Percentiles rank a stretch among this genome's conserved stretches.
phyloP scores from a whole-genome alignment of 1,140 invertebrate species.

The Atopsyche davidsoni region DNA sequence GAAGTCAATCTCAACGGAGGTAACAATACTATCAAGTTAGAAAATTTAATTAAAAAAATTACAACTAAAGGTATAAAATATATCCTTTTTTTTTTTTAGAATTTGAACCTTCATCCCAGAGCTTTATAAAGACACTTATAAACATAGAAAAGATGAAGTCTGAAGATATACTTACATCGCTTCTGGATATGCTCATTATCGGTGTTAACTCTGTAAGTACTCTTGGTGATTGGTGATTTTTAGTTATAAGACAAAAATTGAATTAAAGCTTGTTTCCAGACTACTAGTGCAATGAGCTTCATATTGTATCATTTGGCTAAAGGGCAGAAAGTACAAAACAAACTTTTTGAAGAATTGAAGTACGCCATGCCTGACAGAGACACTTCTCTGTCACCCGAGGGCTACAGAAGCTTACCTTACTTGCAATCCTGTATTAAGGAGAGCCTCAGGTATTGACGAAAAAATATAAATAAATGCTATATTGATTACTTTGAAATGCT shows the following conservation, averaged over 20 bases:
- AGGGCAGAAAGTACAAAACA: conserved; percentile 45
- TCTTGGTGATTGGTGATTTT: neutral
- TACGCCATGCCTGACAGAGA: conserved; percentile 36
- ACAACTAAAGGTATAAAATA: too few species aligned
- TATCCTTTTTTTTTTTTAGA: conserved; percentile 23
- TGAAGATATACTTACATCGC: conserved; percentile 55
- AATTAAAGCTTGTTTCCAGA: conserved; percentile 31
- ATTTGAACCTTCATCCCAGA: conserved; percentile 37
- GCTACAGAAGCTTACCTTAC: conserved; percentile 41
- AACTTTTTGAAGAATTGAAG: conserved; percentile 49
- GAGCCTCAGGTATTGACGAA: conserved; percentile 36
- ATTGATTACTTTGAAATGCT: neutral
- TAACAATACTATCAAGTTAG: too few species aligned
- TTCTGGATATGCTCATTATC: conserved; percentile 59
- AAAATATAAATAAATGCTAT: neutral
- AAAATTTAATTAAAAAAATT: too few species aligned
- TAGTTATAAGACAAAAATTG: neutral
- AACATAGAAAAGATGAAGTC: conserved; percentile 48
- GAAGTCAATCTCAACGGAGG: too few species aligned
- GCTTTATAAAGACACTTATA: conserved; percentile 41
- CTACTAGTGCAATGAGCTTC: conserved; percentile 40
- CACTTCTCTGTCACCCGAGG: conserved; percentile 35
- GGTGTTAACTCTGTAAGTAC: conserved; percentile 52
- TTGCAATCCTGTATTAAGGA: conserved; percentile 51
- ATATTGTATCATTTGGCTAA: conserved; percentile 43